Evolutionary conservation across 2,797 vertebrate genomes (phyloP), one percentile per base, ranked within the genome.

Genomic region (Psittacula echo): DNA sequence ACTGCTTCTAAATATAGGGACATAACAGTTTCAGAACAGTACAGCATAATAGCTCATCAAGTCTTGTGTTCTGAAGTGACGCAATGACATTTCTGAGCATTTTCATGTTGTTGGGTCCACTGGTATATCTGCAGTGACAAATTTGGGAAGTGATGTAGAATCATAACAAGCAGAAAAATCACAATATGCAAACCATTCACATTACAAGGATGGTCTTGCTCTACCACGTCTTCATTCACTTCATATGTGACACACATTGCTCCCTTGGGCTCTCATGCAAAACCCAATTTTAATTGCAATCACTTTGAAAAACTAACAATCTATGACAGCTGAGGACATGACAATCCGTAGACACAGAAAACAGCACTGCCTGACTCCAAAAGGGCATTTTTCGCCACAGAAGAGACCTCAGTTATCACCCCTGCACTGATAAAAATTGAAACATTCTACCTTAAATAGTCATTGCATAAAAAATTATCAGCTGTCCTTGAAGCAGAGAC

Each of bases 191-290:
- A 85, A 34, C 45, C 13, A 62, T 48, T 62, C 24, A 9, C 5
- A 6, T 65, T 76, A 30, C 22, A 47, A 76, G 27, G 21, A 60
- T 34, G 7, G 21, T 45, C 56, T 85, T 56, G 30, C 41, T 83
- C 89, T 79, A 13, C 11, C 0, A 0, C 1, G 0, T 42, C 56
- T 41, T 78, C 45, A 20, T 70, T 64, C 27, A 24, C 10, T 77
- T 89, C 48, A 37, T 64, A 1, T 37, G 30, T 32, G 24, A 47
- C 30, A 32, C n/a, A 32, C 19, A 14, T 71, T 30, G 5, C n/a
- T 81, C 42, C 50, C 42, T 47, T 80, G 29, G 16, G 32, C 26
- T 79, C 14, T 79, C 56, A 56, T 13, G 10, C 44, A 95, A 65
- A 20, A 66, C 11, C 3, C 26, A 41, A 11, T 50, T 73, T 62